Conservation (phyloP, 2,797 vertebrate genomes). For the Argyrosomus regius region DNA sequence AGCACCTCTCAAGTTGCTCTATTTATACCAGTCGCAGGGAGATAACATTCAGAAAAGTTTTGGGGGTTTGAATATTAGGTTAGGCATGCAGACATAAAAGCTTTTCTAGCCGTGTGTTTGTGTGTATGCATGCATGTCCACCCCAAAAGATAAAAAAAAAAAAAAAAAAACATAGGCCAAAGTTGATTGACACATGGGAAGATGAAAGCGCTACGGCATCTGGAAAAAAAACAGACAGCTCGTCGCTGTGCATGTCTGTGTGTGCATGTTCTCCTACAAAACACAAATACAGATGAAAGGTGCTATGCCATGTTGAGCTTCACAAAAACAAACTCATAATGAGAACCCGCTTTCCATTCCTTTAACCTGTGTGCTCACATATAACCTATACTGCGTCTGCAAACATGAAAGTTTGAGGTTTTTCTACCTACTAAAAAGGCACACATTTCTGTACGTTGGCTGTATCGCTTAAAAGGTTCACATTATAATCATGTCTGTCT, state of each 20-base stretch:
- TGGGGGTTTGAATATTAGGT: constrained; percentile 40
- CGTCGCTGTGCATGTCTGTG: constrained; percentile 37
- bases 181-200: constrained; percentile 63
- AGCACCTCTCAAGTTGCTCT: constrained; percentile 54
- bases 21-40: constrained; percentile 41
- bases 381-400: neutral
- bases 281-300: constrained; percentile 67
- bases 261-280: constrained; percentile 47
- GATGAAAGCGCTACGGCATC: constrained; percentile 67
- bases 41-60: constrained; percentile 58
- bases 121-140: constrained; percentile 47
- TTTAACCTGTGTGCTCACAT: neutral
- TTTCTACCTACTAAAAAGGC: neutral
- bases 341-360: constrained; percentile 8
- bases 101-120: constrained; percentile 28
- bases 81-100: constrained; percentile 60
- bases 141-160: constrained; percentile 23
- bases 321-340: constrained; percentile 7
- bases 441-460: too few species aligned
- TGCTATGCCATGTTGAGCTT: constrained; percentile 25
- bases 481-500: neutral
- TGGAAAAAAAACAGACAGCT: constrained; percentile 44
- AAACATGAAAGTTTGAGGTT: neutral
- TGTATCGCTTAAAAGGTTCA: neutral
- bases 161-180: constrained; percentile 24